A percentile compares a stretch with the other conserved stretches of the same genome.
phyloP scores from a whole-genome alignment of 2,888 invertebrate genomes.

The Pandemis heparana region DNA sequence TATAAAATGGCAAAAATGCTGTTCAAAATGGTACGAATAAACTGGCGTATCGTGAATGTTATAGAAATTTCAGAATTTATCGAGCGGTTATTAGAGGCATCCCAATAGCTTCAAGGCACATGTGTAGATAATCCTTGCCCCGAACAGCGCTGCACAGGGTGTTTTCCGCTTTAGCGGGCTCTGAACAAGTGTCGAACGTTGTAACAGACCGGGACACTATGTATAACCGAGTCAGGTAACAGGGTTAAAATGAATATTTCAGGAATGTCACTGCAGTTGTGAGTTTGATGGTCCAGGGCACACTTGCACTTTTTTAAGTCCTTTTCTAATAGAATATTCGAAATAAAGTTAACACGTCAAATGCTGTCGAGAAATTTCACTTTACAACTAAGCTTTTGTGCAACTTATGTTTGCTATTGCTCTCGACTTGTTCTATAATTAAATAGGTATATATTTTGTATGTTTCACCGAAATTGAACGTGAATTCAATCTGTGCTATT shows the following conservation, averaged over 20 bases:
- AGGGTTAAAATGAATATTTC: background rate
- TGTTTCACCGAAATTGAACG: background rate
- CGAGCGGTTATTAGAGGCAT: slow-evolving; percentile 66
- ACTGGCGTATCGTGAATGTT: slow-evolving; percentile 4
- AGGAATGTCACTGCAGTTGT: background rate
- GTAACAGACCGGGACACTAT: background rate
- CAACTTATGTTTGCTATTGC: too few species aligned
- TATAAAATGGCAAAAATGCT: background rate
- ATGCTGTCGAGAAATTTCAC: background rate
- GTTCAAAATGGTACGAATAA: background rate
- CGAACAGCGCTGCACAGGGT: slow-evolving; percentile 15
- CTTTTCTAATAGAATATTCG: background rate
- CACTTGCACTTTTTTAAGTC: background rate
- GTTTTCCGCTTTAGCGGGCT: background rate
- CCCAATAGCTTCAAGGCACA: slow-evolving; percentile 64
- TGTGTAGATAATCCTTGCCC: slow-evolving; percentile 37
- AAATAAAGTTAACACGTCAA: background rate
- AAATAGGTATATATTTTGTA: too few species aligned
- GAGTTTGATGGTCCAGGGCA: background rate
- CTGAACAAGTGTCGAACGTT: background rate
- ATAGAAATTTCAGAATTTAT: slow-evolving; percentile 61
- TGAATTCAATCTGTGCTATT: background rate
- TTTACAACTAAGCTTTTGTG: too few species aligned
- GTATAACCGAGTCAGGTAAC: slow-evolving; percentile 1
- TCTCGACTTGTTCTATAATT: too few species aligned